Base-by-base conservation (phyloP, 2,888 invertebrate species). In the Zele albiditarsus region DNA sequence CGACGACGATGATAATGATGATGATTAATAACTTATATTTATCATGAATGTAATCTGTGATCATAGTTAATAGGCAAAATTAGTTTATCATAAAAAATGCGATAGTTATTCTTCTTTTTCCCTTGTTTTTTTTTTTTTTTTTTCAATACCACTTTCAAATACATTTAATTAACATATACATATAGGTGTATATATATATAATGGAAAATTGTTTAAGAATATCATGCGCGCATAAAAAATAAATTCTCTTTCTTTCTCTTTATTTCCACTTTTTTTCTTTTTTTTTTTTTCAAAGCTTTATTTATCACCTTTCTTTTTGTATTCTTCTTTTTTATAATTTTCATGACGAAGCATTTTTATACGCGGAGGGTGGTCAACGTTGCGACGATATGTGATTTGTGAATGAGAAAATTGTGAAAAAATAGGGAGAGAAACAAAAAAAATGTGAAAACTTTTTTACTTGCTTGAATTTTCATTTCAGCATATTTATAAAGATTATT, bases 11-110 rank as follows among this genome's bases (percentile, higher is more conserved):
- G 20, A 23, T 46, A 42, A 69, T 63, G 71, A 78, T 80, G 80
- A 83, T 80, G 81, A 83, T 80, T 86, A 85, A 84, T 85, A 84
- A 84, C 83, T 83, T 84, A 86, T 85, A 82, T 82, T 85, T 84
- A 85, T 84, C 76, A 83, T 86, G 81, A 86, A 85, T 89, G 85
- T 89, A 89, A 88, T 53, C 89, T 89, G 89, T 89, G 89, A 89
- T 89, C 86, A 85, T 89, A 88, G 87, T 81, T 78, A 84, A 84
- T 88, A 88, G 86, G 84, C 80, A 53, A 80, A 82, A 81, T 86
- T 85, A 89, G 84, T 86, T 87, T 84, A 85, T 84, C 82, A 80
- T 77, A 77, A 77, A 76, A 79, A 79, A 71, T 79, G 76, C 74
- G 75, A 69, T 42, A 69, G 65, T 76, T 63, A 27, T 38, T 33